Evolutionary conservation across 2,888 invertebrate species (phyloP).

Genomic region (Aphodius granarius): DNA sequence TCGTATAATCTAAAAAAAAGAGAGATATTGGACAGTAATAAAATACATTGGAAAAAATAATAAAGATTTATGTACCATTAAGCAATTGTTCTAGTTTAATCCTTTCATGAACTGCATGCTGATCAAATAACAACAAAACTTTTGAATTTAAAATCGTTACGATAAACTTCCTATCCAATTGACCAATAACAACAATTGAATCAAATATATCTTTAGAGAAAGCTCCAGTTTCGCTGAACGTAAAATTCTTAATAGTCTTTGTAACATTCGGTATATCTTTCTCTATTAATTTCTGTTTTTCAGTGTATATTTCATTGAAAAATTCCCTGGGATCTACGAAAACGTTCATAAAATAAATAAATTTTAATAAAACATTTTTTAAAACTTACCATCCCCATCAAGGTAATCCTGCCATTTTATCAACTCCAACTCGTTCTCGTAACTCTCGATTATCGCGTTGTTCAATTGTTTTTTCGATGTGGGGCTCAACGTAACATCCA

Average conservation of each 20-base stretch:
- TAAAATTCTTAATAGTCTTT: constrained; percentile 17
- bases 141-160: constrained; percentile 55
- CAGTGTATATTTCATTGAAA: constrained; percentile 46
- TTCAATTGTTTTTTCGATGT: constrained; percentile 44
- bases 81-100: constrained; percentile 73
- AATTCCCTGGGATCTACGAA: constrained; percentile 46
- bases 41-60: neutral
- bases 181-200: constrained; percentile 62
- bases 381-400: constrained; percentile 37
- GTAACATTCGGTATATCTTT: constrained; percentile 38
- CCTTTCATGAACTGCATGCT: constrained; percentile 87
- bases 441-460: constrained; percentile 44
- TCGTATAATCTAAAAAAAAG: constrained; percentile 31
- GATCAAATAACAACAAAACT: constrained; percentile 74
- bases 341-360: neutral
- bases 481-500: constrained; percentile 44
- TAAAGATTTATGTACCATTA: constrained; percentile 53
- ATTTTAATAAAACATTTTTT: too few species aligned
- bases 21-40: neutral
- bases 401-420: constrained; percentile 50
- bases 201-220: constrained; percentile 57
- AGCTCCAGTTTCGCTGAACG: constrained; percentile 24
- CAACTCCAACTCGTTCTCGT: constrained; percentile 45
- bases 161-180: constrained; percentile 77
- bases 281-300: constrained; percentile 44